Percentiles rank a stretch among this genome's conserved stretches.
These are phyloP conservation scores for Cyanoliseus patagonus DNA, from an alignment of 2,113 vertebrate genomes.

Conservation along the genomic window DNA sequence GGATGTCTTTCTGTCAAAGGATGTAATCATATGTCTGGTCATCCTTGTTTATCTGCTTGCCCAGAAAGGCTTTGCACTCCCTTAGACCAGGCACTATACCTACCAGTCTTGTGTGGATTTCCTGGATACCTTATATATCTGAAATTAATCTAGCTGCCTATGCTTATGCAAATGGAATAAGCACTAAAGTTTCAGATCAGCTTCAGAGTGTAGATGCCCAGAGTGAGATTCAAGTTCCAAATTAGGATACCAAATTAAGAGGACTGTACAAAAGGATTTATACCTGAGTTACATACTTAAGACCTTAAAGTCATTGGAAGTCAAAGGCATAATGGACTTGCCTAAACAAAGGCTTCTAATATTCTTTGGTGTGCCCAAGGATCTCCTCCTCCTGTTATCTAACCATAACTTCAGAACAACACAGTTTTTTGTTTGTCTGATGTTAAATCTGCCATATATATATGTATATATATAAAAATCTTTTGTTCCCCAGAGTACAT, in stretches of 20 bases:
- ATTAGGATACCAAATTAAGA: neutral
- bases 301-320: neutral
- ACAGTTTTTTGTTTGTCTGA: neutral
- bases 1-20: neutral
- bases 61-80: neutral
- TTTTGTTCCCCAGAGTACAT: neutral
- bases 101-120: neutral
- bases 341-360: neutral
- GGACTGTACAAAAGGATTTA: neutral
- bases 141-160: neutral
- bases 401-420: neutral
- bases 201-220: neutral
- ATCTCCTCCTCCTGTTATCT: neutral
- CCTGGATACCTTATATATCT: neutral
- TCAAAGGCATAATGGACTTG: neutral
- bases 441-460: neutral
- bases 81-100: neutral
- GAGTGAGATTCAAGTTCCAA: neutral
- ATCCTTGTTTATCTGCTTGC: neutral
- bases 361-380: neutral
- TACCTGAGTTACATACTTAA: neutral
- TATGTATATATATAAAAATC: neutral
- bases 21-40: neutral
- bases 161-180: neutral
- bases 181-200: neutral